Conservation (phyloP, 2,797 vertebrate genomes). For the Gephyroberyx darwinii region DNA sequence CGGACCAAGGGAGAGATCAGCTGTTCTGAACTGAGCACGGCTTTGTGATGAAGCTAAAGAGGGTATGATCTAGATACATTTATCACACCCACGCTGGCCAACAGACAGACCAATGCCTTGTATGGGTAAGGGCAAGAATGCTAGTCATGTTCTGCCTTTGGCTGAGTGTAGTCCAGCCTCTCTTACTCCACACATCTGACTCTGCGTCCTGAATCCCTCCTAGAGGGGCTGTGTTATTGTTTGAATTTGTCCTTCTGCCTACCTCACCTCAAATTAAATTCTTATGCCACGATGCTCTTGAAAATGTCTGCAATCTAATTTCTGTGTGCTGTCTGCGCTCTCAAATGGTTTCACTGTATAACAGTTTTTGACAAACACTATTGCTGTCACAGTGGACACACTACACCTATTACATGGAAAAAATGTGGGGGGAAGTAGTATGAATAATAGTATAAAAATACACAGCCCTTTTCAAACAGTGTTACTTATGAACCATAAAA, state of each 20-base stretch:
- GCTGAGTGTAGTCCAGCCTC: conserved; percentile 33
- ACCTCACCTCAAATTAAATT: conserved; percentile 24
- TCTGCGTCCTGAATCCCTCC: conserved; percentile 23
- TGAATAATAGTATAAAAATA: background rate
- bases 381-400: background rate
- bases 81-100: conserved; percentile 52
- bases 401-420: background rate
- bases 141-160: conserved; percentile 64
- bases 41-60: conserved; percentile 55
- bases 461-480: too few species aligned
- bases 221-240: conserved; percentile 1
- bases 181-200: conserved; percentile 37
- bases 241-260: background rate
- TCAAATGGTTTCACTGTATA: background rate
- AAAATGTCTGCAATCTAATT: background rate
- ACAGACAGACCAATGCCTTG: conserved; percentile 69
- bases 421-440: too few species aligned
- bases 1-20: conserved; percentile 45
- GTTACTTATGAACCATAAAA: background rate
- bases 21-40: conserved; percentile 58
- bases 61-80: conserved; percentile 50
- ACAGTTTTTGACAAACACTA: background rate
- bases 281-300: background rate
- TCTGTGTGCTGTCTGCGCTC: background rate
- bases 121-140: conserved; percentile 71